Conservation (phyloP, 1,140 invertebrate species). For the Drosophila micromelanica region DNA sequence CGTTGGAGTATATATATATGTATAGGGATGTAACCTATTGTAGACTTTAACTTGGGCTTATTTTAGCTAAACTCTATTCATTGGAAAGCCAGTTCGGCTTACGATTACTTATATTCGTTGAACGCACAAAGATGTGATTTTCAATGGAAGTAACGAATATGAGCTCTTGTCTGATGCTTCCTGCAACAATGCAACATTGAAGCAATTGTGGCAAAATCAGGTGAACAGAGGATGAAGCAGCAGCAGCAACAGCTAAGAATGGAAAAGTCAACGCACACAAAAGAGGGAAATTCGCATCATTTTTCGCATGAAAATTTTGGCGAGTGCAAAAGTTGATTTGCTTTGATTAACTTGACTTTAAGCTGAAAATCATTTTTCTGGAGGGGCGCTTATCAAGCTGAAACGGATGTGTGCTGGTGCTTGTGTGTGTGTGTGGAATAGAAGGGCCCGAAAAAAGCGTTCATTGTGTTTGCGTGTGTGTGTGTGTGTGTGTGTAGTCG, state of each 20-base stretch:
- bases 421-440: conserved; percentile 20
- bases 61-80: neutral
- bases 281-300: conserved; percentile 30
- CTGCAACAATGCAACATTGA: conserved; percentile 9
- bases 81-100: conserved; percentile 9
- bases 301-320: conserved; percentile 16
- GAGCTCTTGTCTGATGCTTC: neutral
- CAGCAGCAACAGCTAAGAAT: neutral
- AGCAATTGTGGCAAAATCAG: conserved; percentile 3
- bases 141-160: neutral
- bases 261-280: conserved; percentile 8
- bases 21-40: neutral
- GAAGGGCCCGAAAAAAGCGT: conserved; percentile 26
- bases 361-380: conserved; percentile 55
- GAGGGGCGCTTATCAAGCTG: conserved; percentile 31
- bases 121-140: neutral
- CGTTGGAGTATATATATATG: too few relatives aligned
- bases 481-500: conserved; percentile 55
- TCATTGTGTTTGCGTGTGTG: conserved; percentile 22
- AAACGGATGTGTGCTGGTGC: conserved; percentile 13
- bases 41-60: neutral
- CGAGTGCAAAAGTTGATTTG: conserved; percentile 30
- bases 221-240: neutral
- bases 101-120: conserved; percentile 3
- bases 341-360: conserved; percentile 70